These are phyloP conservation scores for Eristalis tenax DNA, from an alignment of 2,888 invertebrate species.

Conservation along the genomic window DNA sequence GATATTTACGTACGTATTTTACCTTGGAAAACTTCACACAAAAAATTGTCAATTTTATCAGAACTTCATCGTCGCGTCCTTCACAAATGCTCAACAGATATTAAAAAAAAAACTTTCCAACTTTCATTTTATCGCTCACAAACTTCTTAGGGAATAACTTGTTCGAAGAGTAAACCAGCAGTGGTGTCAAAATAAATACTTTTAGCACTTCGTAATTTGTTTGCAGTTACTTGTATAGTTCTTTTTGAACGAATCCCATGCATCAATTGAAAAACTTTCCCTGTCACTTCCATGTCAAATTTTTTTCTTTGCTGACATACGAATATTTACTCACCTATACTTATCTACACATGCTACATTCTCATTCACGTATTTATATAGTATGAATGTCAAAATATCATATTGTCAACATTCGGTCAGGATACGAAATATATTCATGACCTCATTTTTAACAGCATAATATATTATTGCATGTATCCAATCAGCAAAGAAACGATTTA, in stretches of 20 bases:
- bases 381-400: no score
- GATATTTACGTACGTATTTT: no score
- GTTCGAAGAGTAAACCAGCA: neutral
- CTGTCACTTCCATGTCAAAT: neutral
- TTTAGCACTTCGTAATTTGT: constrained; percentile 51
- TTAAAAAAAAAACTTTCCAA: neutral
- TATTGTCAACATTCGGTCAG: no score
- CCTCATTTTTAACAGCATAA: no score
- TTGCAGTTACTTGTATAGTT: constrained; percentile 23
- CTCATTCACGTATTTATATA: neutral
- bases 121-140: neutral
- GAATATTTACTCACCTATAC: neutral
- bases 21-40: no score
- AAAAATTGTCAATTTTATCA: no score
- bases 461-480: no score
- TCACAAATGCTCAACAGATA: no score
- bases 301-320: neutral
- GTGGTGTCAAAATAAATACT: constrained; percentile 16
- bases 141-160: neutral
- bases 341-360: neutral
- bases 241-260: neutral
- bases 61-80: no score
- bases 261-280: constrained; percentile 25
- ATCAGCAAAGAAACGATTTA: no score
- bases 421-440: no score